phyloP scores from a whole-genome alignment of 2,797 vertebrate species.

The Simalia tracyae region DNA sequence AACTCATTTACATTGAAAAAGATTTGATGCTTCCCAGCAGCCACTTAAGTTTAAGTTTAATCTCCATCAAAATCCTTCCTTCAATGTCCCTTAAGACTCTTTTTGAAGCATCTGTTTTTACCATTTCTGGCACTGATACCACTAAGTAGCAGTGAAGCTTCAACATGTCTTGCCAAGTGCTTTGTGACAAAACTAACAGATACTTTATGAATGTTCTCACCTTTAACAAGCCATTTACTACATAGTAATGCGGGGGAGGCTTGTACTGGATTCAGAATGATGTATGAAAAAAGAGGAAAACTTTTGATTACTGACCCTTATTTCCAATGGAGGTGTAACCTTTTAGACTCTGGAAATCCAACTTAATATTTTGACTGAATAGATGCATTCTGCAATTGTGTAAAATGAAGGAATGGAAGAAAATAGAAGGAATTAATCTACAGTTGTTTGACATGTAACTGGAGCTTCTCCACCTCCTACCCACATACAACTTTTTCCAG shows the following conservation, averaged over 20 bases:
- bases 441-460: not conserved
- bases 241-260: not conserved
- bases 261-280: not conserved
- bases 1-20: slow-evolving; percentile 64
- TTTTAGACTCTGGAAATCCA: slow-evolving; percentile 21
- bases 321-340: not conserved
- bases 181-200: slow-evolving; percentile 62
- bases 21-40: slow-evolving; percentile 70
- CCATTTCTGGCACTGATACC: slow-evolving; percentile 58
- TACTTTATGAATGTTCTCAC: slow-evolving; percentile 47
- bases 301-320: not conserved
- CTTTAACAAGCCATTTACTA: slow-evolving; percentile 44
- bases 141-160: slow-evolving; percentile 65
- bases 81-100: slow-evolving; percentile 47
- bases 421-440: not conserved
- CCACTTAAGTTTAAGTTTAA: slow-evolving; percentile 65
- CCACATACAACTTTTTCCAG: not conserved
- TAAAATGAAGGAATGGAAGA: not conserved
- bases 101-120: slow-evolving; percentile 72
- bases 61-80: slow-evolving; percentile 63
- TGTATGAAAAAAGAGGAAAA: not conserved
- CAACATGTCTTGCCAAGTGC: slow-evolving; percentile 59
- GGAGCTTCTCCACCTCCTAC: not conserved
- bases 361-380: not conserved
- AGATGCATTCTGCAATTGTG: not conserved